Conservation (phyloP, 1,140 invertebrate species). For the Sarcophaga bullata region DNA sequence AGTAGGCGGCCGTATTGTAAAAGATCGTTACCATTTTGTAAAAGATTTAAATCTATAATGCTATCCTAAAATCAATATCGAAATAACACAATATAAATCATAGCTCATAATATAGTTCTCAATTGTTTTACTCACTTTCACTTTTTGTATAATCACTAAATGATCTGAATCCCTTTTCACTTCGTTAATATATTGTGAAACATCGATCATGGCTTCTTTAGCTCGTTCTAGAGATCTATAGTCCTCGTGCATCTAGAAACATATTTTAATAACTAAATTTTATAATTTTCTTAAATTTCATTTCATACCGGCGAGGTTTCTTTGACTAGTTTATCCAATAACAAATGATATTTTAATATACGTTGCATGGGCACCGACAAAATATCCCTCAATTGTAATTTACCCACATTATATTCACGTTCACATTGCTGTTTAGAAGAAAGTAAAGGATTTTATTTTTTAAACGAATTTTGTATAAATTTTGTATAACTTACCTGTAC, state of each 20-base stretch:
- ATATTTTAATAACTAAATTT: background rate
- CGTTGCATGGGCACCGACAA: slow-evolving; percentile 98
- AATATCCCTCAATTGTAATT: slow-evolving; percentile 93
- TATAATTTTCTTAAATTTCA: slow-evolving; percentile 42
- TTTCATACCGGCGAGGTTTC: slow-evolving; percentile 81
- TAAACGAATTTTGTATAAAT: background rate
- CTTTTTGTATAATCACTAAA: slow-evolving; percentile 88
- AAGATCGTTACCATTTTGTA: slow-evolving; percentile 81
- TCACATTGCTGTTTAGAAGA: slow-evolving; percentile 80
- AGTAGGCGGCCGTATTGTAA: slow-evolving; percentile 90
- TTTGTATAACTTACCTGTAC: slow-evolving; percentile 50
- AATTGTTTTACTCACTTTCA: slow-evolving; percentile 72
- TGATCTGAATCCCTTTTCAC: slow-evolving; percentile 97
- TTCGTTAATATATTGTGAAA: slow-evolving; percentile 97
- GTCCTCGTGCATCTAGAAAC: slow-evolving; percentile 78
- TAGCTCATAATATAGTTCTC: background rate
- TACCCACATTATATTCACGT: slow-evolving; percentile 91
- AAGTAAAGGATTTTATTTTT: slow-evolving; percentile 47
- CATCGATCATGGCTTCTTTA: slow-evolving; percentile 96
- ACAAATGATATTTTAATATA: slow-evolving; percentile 95
- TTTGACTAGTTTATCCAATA: slow-evolving; percentile 91
- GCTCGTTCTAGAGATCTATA: slow-evolving; percentile 84
- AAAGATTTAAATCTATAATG: slow-evolving; percentile 80
- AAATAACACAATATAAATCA: slow-evolving; percentile 34
- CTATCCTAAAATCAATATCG: slow-evolving; percentile 69